Evolutionary conservation across 1,140 invertebrate genomes (phyloP).

Genomic region (Papilio polyxenes): DNA sequence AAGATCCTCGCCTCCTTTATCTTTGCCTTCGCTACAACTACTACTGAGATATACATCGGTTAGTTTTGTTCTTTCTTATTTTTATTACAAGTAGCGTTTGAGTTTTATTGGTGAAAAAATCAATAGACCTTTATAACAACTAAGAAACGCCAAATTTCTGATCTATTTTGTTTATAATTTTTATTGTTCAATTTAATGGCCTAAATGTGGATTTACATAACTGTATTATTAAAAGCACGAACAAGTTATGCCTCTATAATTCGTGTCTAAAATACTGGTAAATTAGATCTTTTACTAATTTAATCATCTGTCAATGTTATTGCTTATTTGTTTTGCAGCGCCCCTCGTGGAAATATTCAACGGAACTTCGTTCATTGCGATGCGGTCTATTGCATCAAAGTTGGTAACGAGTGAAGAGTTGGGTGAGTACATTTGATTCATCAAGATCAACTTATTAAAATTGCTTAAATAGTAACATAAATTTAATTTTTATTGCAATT

Average conservation of each 20-base stretch:
- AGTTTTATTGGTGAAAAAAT: too few relatives aligned
- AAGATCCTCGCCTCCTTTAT: slow-evolving; percentile 90
- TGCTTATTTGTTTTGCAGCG: slow-evolving; percentile 75
- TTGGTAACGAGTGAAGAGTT: slow-evolving; percentile 88
- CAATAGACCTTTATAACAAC: neutral
- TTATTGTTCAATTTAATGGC: too few relatives aligned
- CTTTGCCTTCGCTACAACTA: slow-evolving; percentile 88
- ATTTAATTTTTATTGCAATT: too few relatives aligned
- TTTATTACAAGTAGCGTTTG: neutral
- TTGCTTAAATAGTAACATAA: too few relatives aligned
- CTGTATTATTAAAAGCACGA: too few relatives aligned
- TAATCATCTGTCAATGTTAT: neutral
- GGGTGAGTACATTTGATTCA: slow-evolving; percentile 78
- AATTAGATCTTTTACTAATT: neutral
- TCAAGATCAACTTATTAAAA: too few relatives aligned
- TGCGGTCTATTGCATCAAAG: slow-evolving; percentile 91
- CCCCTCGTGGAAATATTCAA: slow-evolving; percentile 90
- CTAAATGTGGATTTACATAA: too few relatives aligned
- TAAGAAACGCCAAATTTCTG: neutral
- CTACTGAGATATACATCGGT: slow-evolving; percentile 90
- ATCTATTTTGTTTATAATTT: too few relatives aligned
- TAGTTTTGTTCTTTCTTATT: slow-evolving; percentile 35
- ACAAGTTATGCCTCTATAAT: neutral
- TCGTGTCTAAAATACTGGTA: neutral
- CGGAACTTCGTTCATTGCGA: slow-evolving; percentile 91